phyloP scores from a whole-genome alignment of 2,797 vertebrate genomes.

The Scyliorhinus canicula region DNA sequence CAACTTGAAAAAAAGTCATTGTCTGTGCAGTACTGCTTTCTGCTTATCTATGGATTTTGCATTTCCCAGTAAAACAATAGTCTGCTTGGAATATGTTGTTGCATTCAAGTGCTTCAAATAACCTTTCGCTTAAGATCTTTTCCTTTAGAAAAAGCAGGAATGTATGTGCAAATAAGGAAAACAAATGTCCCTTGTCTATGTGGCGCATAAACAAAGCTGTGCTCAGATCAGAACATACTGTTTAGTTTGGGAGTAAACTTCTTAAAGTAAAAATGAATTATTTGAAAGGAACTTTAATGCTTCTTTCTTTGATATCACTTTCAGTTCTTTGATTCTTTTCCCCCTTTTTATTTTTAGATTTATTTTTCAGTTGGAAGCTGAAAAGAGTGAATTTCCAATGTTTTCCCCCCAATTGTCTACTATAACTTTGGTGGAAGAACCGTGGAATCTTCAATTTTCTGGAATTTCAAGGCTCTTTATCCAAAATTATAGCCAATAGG shows the following conservation, averaged over 20 bases:
- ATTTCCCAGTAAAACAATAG: not conserved
- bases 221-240: not conserved
- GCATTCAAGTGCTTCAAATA: slow-evolving; percentile 11
- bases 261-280: not conserved
- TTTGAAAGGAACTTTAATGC: not conserved
- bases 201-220: not conserved
- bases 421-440: not conserved
- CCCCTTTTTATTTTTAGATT: not conserved
- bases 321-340: not conserved
- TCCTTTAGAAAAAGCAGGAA: not conserved
- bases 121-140: not conserved
- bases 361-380: not conserved
- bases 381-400: not conserved
- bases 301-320: not conserved
- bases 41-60: not conserved
- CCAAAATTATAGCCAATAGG: not conserved
- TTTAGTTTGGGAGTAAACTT: not conserved
- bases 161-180: not conserved
- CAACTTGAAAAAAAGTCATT: not conserved
- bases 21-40: not conserved
- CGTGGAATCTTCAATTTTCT: not conserved
- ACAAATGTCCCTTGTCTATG: not conserved
- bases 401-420: not conserved
- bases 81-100: not conserved
- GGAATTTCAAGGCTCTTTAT: not conserved